phyloP scores from a whole-genome alignment of 2,888 invertebrate genomes.

The Aplocera efformata region DNA sequence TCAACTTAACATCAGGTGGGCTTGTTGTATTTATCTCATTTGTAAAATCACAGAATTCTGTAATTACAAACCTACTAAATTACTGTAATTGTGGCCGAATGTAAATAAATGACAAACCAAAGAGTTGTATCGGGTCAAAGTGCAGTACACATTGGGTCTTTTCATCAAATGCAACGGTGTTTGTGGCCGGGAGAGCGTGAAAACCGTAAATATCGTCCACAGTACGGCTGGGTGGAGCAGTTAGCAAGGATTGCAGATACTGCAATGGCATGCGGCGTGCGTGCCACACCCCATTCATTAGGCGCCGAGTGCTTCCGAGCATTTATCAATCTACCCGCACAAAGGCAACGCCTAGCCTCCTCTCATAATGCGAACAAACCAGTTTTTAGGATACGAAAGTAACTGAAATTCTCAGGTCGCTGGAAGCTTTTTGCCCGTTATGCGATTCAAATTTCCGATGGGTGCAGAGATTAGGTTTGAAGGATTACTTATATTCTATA shows the following conservation, averaged over 20 bases:
- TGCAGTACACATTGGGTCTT: constrained; percentile 17
- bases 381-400: constrained; percentile 25
- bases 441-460: too few species aligned
- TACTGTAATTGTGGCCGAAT: constrained; percentile 9
- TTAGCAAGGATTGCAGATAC: constrained; percentile 62
- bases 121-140: constrained; percentile 18
- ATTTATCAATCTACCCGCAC: constrained; percentile 74
- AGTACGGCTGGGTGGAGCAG: constrained; percentile 37
- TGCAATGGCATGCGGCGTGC: constrained; percentile 64
- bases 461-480: too few species aligned
- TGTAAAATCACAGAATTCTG: neutral
- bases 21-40: too few species aligned
- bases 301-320: constrained; percentile 76
- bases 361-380: constrained; percentile 30
- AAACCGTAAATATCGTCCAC: constrained; percentile 53
- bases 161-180: constrained; percentile 34
- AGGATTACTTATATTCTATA: too few species aligned
- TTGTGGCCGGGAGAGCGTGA: constrained; percentile 35
- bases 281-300: constrained; percentile 79
- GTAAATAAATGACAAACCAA: constrained; percentile 14
- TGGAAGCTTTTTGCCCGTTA: constrained; percentile 2
- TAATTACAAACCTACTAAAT: neutral
- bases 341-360: constrained; percentile 46
- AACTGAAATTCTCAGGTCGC: constrained; percentile 4
- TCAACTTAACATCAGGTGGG: too few species aligned